Percentiles rank a stretch among this genome's conserved stretches.
phyloP scores from a whole-genome alignment of 2,113 vertebrate species.

The Fregetta grallaria region DNA sequence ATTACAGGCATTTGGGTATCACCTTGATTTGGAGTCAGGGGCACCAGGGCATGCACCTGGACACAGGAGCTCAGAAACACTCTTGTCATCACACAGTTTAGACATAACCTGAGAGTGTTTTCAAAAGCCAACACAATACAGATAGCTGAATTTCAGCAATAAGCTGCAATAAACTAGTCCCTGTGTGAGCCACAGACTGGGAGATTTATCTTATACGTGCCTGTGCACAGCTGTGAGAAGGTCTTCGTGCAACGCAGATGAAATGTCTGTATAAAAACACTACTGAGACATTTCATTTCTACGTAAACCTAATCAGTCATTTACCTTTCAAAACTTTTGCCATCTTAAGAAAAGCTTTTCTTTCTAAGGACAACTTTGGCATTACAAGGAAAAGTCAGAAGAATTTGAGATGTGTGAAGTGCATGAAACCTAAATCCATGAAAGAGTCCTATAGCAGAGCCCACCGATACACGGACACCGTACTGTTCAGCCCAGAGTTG shows the following conservation, averaged over 20 bases:
- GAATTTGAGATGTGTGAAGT: not conserved
- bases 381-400: not conserved
- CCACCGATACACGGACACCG: rapidly evolving
- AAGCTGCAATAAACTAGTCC: not conserved
- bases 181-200: not conserved
- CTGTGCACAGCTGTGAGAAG: not conserved
- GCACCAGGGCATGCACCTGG: not conserved
- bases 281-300: not conserved
- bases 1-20: not conserved
- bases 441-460: not conserved
- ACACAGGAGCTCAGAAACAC: not conserved
- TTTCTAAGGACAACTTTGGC: not conserved
- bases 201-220: not conserved
- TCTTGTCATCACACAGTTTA: not conserved
- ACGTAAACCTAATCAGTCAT: not conserved
- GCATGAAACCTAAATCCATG: not conserved
- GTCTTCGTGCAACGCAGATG: not conserved
- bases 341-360: not conserved
- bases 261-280: not conserved
- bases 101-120: not conserved
- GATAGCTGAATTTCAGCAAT: not conserved
- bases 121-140: not conserved
- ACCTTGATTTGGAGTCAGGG: not conserved
- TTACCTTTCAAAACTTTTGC: not conserved
- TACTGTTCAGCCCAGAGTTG: not conserved